phyloP scores from a whole-genome alignment of 1,140 invertebrate genomes.

The Paraescarpia echinospica region DNA sequence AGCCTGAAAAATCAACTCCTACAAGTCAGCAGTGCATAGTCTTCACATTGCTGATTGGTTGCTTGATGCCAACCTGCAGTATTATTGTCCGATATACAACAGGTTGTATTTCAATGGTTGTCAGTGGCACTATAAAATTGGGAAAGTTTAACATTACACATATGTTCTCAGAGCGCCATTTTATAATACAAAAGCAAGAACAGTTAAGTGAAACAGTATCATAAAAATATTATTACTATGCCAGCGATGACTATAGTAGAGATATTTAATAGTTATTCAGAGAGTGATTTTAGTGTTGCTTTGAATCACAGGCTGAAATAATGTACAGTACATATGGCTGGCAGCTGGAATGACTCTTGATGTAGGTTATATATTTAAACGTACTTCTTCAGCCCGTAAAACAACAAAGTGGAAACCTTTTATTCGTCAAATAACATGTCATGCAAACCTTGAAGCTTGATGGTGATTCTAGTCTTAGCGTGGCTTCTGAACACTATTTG shows the following conservation, averaged over 20 bases:
- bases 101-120: not conserved
- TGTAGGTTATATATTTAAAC: not conserved
- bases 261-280: not conserved
- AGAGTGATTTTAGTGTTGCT: not conserved
- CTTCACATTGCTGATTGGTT: not conserved
- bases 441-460: too few species aligned
- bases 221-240: not conserved
- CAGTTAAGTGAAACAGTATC: not conserved
- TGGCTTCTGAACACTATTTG: not conserved
- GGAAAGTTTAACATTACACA: not conserved
- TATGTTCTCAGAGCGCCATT: too few species aligned
- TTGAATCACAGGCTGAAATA: not conserved
- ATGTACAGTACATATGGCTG: not conserved
- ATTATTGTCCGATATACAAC: not conserved
- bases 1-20: not conserved
- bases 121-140: not conserved
- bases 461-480: too few species aligned
- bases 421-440: too few species aligned
- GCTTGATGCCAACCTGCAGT: not conserved
- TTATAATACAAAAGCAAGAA: not conserved
- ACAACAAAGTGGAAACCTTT: too few species aligned
- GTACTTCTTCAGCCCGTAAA: too few species aligned
- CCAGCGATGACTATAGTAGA: not conserved
- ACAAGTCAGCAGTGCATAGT: not conserved
- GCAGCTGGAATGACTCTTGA: not conserved